Base-by-base conservation (phyloP, 2,797 vertebrate genomes). In the Coracias cyanogaster region DNA sequence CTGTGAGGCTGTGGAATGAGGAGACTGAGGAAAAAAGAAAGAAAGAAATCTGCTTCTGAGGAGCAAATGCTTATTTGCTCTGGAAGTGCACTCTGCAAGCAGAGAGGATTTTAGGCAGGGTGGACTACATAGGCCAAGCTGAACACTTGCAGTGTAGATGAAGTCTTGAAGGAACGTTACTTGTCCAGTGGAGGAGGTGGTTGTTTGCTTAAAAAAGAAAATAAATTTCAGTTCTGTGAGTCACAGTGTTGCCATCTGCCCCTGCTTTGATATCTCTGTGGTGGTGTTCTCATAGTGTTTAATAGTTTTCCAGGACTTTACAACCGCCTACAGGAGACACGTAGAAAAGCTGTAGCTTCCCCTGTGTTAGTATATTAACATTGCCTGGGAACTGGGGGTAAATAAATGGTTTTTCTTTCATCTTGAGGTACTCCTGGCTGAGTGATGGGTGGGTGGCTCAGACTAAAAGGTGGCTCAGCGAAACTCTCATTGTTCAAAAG, bases 291-390 rank as follows among this genome's bases (percentile, higher is more conserved):
- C 12, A 1, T 22, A 15, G 10, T 22, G 28, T 31, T 80, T 20
- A 6, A 8, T 20, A 19, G 12, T 52, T 79, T 92, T 58, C 41
- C 26, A 71, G 33, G 45, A 31, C 45, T 89, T 79, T 85, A 25
- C 57, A 80, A 1, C 4, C 9, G 6, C 4, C 9, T 14, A 15
- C 0, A 1, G 19, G 49, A 46, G 49, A 29, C 0, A 1, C 16
- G 21, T 6, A 31, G 41, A 33, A 22, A 45, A 74, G 49, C 9
- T 71, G 33, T 25, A 39, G 15, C 60, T 67, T 69, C 3, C 12
- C 43, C 8, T n/a, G 16, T 21, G 10, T 46, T 52, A 11, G 7
- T 45, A 13, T 22, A 31, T 46, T 37, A 45, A 18, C 29, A 29
- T 24, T 71, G 29, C 31, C 37, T 61, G 28, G 25, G 41, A 91